phyloP scores from a whole-genome alignment of 1,140 invertebrate genomes.

The Neodiprion virginianus region DNA sequence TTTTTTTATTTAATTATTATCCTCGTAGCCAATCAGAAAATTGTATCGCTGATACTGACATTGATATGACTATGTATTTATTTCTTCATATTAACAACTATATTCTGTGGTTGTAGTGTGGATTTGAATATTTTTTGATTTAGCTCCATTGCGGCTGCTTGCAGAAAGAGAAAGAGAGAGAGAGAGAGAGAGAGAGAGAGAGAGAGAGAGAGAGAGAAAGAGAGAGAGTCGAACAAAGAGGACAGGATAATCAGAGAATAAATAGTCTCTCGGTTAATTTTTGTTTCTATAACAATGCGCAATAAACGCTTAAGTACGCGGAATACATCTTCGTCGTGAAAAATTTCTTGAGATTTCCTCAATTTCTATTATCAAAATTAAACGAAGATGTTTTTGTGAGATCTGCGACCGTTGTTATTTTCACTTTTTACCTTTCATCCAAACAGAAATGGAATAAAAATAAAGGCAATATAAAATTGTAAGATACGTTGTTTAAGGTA shows the following conservation, averaged over 20 bases:
- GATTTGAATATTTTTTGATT: too few relatives aligned
- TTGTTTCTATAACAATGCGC: background rate
- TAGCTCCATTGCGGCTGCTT: too few relatives aligned
- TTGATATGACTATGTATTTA: background rate
- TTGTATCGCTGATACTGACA: background rate
- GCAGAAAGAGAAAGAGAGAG: background rate
- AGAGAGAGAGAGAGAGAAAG: background rate
- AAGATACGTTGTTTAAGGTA: background rate
- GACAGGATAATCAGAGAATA: too few relatives aligned
- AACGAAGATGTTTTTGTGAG: too few relatives aligned
- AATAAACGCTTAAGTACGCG: background rate
- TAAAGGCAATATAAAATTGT: background rate
- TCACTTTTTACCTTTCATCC: too few relatives aligned
- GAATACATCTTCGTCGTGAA: too few relatives aligned
- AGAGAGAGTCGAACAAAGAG: background rate
- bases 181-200: background rate
- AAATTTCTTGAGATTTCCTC: too few relatives aligned
- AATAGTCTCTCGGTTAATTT: background rate
- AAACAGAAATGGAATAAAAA: too few relatives aligned
- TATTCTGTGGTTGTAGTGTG: too few relatives aligned
- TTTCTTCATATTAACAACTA: background rate
- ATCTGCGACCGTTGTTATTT: too few relatives aligned
- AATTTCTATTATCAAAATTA: too few relatives aligned
- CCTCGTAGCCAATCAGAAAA: background rate
- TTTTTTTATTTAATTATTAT: background rate